A percentile compares a stretch with the other conserved stretches of the same genome.
These are phyloP conservation scores for Globodera rostochiensis DNA, from an alignment of 1,140 invertebrate genomes.

Conservation along the genomic window DNA sequence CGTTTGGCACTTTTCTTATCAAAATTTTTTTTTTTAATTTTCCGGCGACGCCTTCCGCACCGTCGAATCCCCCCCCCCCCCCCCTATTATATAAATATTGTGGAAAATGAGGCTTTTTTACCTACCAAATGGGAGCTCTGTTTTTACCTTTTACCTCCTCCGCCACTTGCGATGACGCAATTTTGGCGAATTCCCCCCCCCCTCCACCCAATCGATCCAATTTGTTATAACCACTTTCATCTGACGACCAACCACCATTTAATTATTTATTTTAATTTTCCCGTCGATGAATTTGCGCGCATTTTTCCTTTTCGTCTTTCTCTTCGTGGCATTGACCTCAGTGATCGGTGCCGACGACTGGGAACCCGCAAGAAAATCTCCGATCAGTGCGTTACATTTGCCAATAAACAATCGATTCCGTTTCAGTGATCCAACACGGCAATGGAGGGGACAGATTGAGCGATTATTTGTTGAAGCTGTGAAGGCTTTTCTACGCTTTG, in stretches of 20 bases:
- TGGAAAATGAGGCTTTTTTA: too few species aligned
- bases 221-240: not conserved
- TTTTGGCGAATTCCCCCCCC: not conserved
- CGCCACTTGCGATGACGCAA: not conserved
- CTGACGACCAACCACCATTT: not conserved
- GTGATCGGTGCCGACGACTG: not conserved
- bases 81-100: too few species aligned
- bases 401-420: not conserved
- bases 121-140: too few species aligned
- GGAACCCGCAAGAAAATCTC: not conserved
- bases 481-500: not conserved
- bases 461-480: not conserved
- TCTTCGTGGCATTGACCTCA: not conserved
- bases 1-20: too few species aligned
- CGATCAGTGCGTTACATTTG: not conserved
- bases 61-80: too few species aligned
- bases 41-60: too few species aligned
- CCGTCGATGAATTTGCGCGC: not conserved
- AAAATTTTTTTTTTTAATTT: too few species aligned
- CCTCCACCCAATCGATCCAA: not conserved
- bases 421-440: not conserved
- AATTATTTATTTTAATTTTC: not conserved
- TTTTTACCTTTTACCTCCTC: too few species aligned
- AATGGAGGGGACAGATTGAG: not conserved
- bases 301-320: not conserved